Conservation (phyloP, 2,797 vertebrate species). For the Ceryle rudis region DNA sequence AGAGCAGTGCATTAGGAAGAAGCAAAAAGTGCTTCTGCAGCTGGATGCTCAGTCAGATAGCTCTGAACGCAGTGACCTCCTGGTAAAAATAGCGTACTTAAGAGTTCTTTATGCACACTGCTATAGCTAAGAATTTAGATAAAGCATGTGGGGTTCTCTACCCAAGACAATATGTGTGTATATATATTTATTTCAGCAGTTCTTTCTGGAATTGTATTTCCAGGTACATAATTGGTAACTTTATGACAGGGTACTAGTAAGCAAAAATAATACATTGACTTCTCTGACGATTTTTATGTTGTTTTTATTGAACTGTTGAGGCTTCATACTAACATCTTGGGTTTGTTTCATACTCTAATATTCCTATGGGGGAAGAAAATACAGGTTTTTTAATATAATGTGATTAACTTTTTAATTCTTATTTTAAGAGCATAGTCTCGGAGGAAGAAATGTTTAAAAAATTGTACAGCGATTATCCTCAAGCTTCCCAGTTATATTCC, state of each 20-base stretch:
- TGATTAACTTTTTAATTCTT: constrained; percentile 23
- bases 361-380: neutral
- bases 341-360: neutral
- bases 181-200: neutral
- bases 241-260: neutral
- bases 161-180: neutral
- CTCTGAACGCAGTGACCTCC: constrained; percentile 87
- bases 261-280: neutral
- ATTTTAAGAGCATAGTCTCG: constrained; percentile 80
- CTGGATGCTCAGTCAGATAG: constrained; percentile 90
- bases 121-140: neutral
- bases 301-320: neutral
- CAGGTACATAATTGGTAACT: neutral
- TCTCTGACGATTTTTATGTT: neutral
- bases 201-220: neutral
- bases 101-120: neutral
- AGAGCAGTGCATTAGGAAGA: constrained; percentile 72
- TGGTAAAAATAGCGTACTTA: constrained; percentile 81
- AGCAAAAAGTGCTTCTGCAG: constrained; percentile 81
- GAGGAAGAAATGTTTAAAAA: constrained; percentile 69
- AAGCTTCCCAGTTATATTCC: constrained; percentile 30
- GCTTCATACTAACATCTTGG: neutral
- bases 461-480: constrained; percentile 47
- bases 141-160: neutral
- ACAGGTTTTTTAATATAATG: neutral